Base-by-base conservation (phyloP, 2,113 vertebrate genomes). In the Ondatra zibethicus region DNA sequence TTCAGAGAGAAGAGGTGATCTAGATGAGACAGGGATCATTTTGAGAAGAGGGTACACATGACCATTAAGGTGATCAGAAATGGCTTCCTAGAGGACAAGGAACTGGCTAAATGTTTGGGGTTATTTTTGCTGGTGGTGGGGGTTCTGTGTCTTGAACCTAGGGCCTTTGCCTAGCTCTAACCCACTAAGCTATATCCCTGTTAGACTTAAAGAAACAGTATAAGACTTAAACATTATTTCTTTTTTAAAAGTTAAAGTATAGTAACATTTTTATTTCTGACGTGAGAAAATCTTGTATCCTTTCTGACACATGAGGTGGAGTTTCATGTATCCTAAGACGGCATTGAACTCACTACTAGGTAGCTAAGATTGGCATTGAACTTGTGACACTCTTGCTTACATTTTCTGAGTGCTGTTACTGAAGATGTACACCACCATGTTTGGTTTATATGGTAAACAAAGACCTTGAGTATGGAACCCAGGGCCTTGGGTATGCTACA, bases 71-170 rank as follows among this genome's bases (percentile, higher is more conserved):
- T 52, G 6, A 52, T 94, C 55, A 72, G 55, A 95, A 75, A 94
- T 92, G 70, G 19, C 45, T 95, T 96, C 52, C 61, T 96, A 89
- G 33, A 88, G 65, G 55, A 92, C 36, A 17, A 45, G 42, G 61
- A 89, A 92, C 66, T 86, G 88, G 39, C 33, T 75, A 21, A 25
- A 19, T 75, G 42, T 61, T 72, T 61, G n/a, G 55, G 3, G 7
- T 89, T 89, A 23, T 39, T 55, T 88, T 58, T 75, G 19, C 23
- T 33, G 31, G 27, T 68, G 31, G 65, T 66, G 31, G 36, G 5
- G 29, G 27, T 63, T 72, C 33, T 89, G 6, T 42, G 73, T 45
- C 13, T 90, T 63, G 29, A 90, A 90, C 19, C 19, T 16, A 76
- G 55, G 11, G 39, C 73, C n/a, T 21, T 52, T 58, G 29, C 88